Percentiles rank a stretch among this genome's conserved stretches.
phyloP scores from a whole-genome alignment of 2,888 invertebrate species.

The Ctenicera cuprea region DNA sequence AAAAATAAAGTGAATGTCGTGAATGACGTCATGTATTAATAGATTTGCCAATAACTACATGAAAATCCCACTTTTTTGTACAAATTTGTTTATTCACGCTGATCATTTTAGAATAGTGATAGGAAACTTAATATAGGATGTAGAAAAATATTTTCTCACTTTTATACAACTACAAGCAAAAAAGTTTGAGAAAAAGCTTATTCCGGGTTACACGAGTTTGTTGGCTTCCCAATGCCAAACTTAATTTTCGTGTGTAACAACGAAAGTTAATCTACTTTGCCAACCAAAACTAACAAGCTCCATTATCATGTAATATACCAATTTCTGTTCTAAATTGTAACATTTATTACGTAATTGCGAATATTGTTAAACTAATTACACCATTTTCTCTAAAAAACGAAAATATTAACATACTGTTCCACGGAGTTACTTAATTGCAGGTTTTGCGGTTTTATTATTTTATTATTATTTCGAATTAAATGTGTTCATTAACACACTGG shows the following conservation, averaged over 20 bases:
- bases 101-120: neutral
- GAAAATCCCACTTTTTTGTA: neutral
- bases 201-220: too few species aligned
- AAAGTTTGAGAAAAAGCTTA: too few species aligned
- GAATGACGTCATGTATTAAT: conserved; percentile 1
- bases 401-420: neutral
- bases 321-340: conserved; percentile 1
- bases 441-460: neutral
- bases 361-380: conserved; percentile 10
- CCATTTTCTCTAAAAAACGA: conserved; percentile 5
- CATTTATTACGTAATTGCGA: conserved; percentile 11
- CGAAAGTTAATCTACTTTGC: neutral
- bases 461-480: neutral
- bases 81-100: neutral
- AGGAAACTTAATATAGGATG: neutral
- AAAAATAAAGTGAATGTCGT: conserved; percentile 2
- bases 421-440: conserved; percentile 14
- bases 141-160: too few species aligned
- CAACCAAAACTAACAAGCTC: conserved; percentile 7
- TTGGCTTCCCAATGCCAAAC: too few species aligned
- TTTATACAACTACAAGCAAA: too few species aligned
- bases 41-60: neutral
- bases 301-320: neutral
- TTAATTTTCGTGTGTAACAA: neutral
- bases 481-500: conserved; percentile 1